These are phyloP conservation scores for Ctenicera cuprea DNA, from an alignment of 2,888 invertebrate genomes.

Conservation along the genomic window DNA sequence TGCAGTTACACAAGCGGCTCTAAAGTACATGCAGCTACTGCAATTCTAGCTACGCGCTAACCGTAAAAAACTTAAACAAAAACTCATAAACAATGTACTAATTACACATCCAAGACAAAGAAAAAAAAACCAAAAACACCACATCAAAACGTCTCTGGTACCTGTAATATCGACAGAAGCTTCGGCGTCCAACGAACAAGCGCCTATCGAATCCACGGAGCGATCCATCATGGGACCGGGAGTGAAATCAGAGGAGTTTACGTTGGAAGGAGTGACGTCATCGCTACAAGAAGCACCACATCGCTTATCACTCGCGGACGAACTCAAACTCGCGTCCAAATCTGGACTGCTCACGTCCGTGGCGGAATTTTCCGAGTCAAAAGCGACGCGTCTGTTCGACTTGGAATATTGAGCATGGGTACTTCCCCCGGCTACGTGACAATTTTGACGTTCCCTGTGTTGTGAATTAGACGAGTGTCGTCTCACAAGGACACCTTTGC, in stretches of 20 bases:
- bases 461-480: constrained; percentile 25
- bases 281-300: constrained; percentile 64
- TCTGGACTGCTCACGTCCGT: constrained; percentile 18
- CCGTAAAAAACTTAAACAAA: background rate
- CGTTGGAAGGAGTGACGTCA: constrained; percentile 47
- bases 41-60: background rate
- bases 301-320: constrained; percentile 65
- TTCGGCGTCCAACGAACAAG: constrained; percentile 91
- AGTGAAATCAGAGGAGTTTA: constrained; percentile 56
- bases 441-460: background rate
- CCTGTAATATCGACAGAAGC: constrained; percentile 85
- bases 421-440: background rate
- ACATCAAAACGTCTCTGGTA: constrained; percentile 69
- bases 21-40: background rate
- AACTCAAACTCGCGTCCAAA: no score
- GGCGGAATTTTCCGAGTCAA: constrained; percentile 20
- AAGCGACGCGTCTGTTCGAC: background rate
- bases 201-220: constrained; percentile 89
- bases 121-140: constrained; percentile 16
- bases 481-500: constrained; percentile 21
- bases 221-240: constrained; percentile 81
- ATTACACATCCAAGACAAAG: constrained; percentile 3
- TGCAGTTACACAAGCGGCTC: no score
- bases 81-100: background rate
- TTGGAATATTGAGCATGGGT: constrained; percentile 10